Evolutionary conservation across 2,113 vertebrate species (phyloP), one percentile per base, ranked within the genome.

Genomic region (Camelus bactrianus): DNA sequence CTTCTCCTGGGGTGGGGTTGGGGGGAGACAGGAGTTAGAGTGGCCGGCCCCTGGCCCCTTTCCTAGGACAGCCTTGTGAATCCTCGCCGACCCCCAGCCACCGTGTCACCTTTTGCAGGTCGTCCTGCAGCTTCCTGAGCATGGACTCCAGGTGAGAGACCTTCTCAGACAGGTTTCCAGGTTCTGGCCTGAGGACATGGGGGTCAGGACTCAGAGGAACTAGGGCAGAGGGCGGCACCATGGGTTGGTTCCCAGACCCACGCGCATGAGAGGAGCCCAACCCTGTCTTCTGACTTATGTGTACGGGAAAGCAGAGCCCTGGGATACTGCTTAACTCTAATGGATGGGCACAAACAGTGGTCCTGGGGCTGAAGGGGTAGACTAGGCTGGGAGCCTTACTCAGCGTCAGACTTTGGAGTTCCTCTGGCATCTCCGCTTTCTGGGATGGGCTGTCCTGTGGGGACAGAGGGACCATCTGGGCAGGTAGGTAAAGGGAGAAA

Each of bases 81-180:
- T 46, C 60, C 89, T 32, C 2, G 0, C 1, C 4, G 3, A 6
- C 64, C 86, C 83, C 52, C 70, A 35, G 90, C 38, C 67, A 22
- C n/a, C 11, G 20, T 1, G 98, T 98, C 98, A 99, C 99, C 99
- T 99, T 99, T 98, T 99, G 99, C 95, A 99, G 98, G 97, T 99
- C 99, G 54, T 99, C 99, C 98, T 99, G 99, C 82, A 99, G 99
- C 87, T 98, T 99, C 98, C 99, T 99, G 97, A 99, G 98, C 98
- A 99, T 99, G 95, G 97, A 95, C 98, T 99, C 99, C 98, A 99
- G 98, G 97, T 99, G 99, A 30, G 98, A 99, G 35, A 99, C 99
- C 98, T 99, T 99, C 96, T 99, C 99, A 2, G 99, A 99, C 46
- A 99, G 98, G 98, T 98, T 98, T 90, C 98, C 97, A 3, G 96